phyloP scores from a whole-genome alignment of 2,797 vertebrate genomes.

The Alouatta caraya region DNA sequence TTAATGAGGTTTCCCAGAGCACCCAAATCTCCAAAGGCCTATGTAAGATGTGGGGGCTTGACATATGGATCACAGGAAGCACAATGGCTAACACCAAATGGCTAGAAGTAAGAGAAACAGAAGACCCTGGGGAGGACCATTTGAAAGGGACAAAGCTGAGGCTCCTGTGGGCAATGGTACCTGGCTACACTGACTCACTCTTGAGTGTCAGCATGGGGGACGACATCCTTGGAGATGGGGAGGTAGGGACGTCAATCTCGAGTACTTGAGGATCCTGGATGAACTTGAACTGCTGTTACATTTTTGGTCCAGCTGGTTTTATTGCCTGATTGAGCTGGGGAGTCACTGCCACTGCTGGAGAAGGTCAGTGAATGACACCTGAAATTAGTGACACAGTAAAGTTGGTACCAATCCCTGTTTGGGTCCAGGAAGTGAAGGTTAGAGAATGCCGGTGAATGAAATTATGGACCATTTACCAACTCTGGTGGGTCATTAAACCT shows the following conservation, averaged over 20 bases:
- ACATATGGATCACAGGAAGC: neutral
- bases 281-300: neutral
- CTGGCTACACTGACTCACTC: neutral
- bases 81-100: neutral
- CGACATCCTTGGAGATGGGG: neutral
- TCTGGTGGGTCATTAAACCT: constrained; percentile 1
- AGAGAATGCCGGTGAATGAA: neutral
- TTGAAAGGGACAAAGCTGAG: neutral
- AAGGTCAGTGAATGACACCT: neutral
- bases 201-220: neutral
- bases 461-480: neutral
- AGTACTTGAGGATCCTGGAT: neutral
- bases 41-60: neutral
- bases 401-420: neutral
- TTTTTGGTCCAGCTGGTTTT: neutral
- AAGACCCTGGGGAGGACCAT: neutral
- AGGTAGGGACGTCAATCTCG: neutral
- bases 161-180: neutral
- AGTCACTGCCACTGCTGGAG: neutral
- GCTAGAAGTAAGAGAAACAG: neutral
- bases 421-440: neutral
- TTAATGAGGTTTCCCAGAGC: neutral
- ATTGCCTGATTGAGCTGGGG: neutral
- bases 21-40: neutral
- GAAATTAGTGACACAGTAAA: constrained; percentile 10